Conservation (phyloP, 1,140 invertebrate genomes). For the Eueides isabella region DNA sequence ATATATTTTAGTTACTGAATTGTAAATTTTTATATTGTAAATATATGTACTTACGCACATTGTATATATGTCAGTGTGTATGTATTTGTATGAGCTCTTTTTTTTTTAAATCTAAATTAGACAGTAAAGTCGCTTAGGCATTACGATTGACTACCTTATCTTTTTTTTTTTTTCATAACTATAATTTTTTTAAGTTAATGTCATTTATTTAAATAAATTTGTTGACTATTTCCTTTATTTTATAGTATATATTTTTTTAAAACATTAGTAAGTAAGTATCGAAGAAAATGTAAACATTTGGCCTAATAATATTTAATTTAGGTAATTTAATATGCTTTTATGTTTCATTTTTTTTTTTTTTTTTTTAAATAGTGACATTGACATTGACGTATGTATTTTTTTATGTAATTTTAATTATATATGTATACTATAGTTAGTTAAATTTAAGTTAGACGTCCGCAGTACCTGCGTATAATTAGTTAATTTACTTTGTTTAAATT, state of each 20-base stretch:
- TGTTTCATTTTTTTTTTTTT: background rate
- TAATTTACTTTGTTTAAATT: constrained; percentile 5
- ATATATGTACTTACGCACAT: constrained; percentile 12
- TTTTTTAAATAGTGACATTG: background rate
- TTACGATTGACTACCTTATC: background rate
- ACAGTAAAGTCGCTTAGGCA: background rate
- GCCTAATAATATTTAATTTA: constrained; percentile 5
- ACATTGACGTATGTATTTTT: background rate
- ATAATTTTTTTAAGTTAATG: background rate
- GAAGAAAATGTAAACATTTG: background rate
- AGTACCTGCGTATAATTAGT: constrained; percentile 19
- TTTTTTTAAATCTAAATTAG: background rate
- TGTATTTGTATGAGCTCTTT: background rate
- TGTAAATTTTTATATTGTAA: background rate
- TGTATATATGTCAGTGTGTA: background rate
- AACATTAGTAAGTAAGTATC: background rate
- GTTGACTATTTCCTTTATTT: background rate
- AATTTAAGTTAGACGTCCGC: constrained; percentile 2
- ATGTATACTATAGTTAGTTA: background rate
- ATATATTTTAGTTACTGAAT: background rate
- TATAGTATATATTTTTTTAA: background rate
- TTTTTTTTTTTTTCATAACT: background rate
- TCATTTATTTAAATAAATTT: background rate
- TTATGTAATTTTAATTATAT: background rate
- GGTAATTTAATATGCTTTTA: background rate